Evolutionary conservation across 2,797 vertebrate genomes (phyloP).

Genomic region (Enteromius afrohamiltoni): DNA sequence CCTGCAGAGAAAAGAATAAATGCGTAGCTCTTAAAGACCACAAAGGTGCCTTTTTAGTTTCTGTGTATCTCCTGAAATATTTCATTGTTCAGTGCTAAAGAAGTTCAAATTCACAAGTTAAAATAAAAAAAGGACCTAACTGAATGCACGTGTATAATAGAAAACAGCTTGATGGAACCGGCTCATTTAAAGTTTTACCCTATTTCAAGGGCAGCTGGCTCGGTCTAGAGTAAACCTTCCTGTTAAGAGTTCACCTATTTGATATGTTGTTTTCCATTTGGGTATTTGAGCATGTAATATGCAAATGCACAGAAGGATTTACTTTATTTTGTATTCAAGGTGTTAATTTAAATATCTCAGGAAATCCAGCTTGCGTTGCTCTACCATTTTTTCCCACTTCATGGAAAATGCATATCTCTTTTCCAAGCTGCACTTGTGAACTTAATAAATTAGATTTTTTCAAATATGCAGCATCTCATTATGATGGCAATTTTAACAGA

Average conservation of each 20-base stretch:
- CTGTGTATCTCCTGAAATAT: not conserved
- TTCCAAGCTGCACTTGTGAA: constrained; percentile 27
- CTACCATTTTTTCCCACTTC: constrained; percentile 29
- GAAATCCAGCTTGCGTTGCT: constrained; percentile 48
- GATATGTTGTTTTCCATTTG: constrained; percentile 41
- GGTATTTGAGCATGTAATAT: constrained; percentile 56
- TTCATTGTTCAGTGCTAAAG: not conserved
- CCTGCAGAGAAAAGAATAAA: constrained; percentile 72
- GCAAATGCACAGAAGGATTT: constrained; percentile 60
- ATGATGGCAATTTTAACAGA: constrained; percentile 10
- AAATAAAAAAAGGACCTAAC: not conserved
- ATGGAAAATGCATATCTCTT: constrained; percentile 21
- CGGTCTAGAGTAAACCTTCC: constrained; percentile 2
- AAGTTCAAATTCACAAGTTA: not conserved
- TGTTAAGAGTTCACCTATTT: constrained; percentile 58
- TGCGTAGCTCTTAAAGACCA: not conserved
- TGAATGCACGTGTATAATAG: not conserved
- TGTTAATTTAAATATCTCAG: constrained; percentile 70
- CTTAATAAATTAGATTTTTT: constrained; percentile 22
- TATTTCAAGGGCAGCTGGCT: not conserved
- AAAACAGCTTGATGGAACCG: not conserved
- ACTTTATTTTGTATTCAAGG: constrained; percentile 68
- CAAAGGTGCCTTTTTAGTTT: not conserved
- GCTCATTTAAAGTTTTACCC: not conserved
- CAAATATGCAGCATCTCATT: constrained; percentile 26